Conservation (phyloP, 1,140 invertebrate species). For the Rhopalosiphum padi region DNA sequence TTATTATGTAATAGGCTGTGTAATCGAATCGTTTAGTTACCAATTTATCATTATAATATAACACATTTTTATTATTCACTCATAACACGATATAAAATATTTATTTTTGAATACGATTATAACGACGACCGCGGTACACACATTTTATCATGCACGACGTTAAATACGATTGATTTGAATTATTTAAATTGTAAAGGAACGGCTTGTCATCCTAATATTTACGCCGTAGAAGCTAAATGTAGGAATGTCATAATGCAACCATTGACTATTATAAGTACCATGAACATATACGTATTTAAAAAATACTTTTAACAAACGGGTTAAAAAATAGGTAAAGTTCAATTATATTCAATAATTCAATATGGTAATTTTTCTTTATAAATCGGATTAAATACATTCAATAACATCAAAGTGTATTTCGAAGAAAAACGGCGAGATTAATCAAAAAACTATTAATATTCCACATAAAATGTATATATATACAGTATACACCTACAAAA, state of each 20-base stretch:
- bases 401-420: neutral
- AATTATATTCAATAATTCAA: neutral
- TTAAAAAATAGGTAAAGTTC: neutral
- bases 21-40: conserved; percentile 29
- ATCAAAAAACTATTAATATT: neutral
- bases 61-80: neutral
- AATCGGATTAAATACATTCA: neutral
- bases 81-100: conserved; percentile 8
- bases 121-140: neutral
- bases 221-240: neutral
- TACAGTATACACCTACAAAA: neutral
- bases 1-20: neutral
- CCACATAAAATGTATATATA: neutral
- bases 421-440: neutral
- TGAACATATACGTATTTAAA: neutral
- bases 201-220: neutral
- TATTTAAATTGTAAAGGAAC: neutral
- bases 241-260: neutral
- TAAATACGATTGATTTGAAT: neutral
- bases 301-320: neutral
- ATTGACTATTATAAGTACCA: neutral
- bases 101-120: neutral
- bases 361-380: neutral
- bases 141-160: neutral
- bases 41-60: neutral